phyloP scores from a whole-genome alignment of 1,140 invertebrate species.

The Contarinia nasturtii region DNA sequence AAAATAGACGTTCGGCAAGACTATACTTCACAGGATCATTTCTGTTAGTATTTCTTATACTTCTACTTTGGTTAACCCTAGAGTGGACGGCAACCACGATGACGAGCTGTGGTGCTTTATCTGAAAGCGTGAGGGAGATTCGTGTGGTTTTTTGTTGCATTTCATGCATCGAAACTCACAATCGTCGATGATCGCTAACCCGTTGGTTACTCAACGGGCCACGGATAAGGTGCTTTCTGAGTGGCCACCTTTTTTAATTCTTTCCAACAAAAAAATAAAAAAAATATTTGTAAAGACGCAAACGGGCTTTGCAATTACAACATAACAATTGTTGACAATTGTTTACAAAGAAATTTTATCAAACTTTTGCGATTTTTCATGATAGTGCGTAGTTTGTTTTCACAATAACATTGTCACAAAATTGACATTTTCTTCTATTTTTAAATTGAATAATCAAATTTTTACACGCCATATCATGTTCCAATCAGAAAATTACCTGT shows the following conservation, averaged over 20 bases:
- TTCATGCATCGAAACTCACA: background rate
- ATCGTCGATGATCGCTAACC: slow-evolving; percentile 2
- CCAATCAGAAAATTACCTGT: too few species aligned
- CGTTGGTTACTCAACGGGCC: background rate
- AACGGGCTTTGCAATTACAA: too few species aligned
- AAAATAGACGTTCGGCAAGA: background rate
- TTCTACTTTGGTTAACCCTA: background rate
- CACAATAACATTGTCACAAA: too few species aligned
- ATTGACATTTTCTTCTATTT: too few species aligned
- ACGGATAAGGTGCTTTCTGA: slow-evolving; percentile 1
- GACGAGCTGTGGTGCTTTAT: slow-evolving; percentile 1
- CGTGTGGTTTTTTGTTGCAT: background rate
- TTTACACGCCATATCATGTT: too few species aligned
- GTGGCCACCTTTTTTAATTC: background rate
- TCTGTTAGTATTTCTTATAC: slow-evolving; percentile 2
- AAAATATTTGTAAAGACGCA: too few species aligned
- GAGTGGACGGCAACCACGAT: slow-evolving; percentile 1
- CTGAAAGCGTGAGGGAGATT: slow-evolving; percentile 2
- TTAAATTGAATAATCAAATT: too few species aligned
- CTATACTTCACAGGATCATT: slow-evolving; percentile 4
- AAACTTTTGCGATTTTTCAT: too few species aligned
- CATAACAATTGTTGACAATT: too few species aligned
- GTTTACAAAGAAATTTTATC: too few species aligned
- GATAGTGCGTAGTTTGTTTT: too few species aligned
- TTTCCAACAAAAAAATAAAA: too few species aligned